phyloP scores from a whole-genome alignment of 2,797 vertebrate species.

The Gymnocypris eckloni region DNA sequence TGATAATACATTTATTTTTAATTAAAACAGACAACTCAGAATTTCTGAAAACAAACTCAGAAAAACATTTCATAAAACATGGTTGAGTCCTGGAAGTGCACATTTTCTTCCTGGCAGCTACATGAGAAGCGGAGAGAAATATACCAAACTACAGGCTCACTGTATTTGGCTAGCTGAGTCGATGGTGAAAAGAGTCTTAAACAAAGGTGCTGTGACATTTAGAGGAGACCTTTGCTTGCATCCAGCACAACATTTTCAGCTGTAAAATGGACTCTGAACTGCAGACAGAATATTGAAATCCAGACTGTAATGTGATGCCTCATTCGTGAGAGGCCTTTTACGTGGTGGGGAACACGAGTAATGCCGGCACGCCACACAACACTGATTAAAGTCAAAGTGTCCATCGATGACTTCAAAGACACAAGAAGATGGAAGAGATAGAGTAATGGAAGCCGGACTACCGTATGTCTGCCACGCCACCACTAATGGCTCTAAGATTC shows the following conservation, averaged over 20 bases:
- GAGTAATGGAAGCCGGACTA: neutral
- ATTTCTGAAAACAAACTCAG: neutral
- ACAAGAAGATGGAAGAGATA: constrained; percentile 40
- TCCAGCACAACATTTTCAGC: constrained; percentile 4
- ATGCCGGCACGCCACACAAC: constrained; percentile 22
- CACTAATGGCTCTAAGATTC: constrained; percentile 7
- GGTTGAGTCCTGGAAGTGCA: neutral
- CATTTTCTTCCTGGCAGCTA: neutral
- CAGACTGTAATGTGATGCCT: constrained; percentile 36
- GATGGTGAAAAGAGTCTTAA: constrained; percentile 18
- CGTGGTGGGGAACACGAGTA: neutral
- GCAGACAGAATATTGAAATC: constrained; percentile 41
- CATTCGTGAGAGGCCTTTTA: constrained; percentile 42
- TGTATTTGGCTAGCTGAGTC: constrained; percentile 28
- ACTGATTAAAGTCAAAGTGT: constrained; percentile 61
- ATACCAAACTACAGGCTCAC: neutral
- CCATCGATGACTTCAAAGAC: constrained; percentile 58
- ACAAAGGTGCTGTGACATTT: constrained; percentile 42
- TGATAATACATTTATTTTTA: neutral
- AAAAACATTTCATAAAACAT: neutral
- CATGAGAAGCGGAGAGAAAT: constrained; percentile 22
- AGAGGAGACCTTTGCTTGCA: constrained; percentile 39
- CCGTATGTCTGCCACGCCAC: neutral
- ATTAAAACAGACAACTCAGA: neutral
- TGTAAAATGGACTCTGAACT: constrained; percentile 31